Evolutionary conservation across 2,888 invertebrate species (phyloP).

Genomic region (Nyleta sp.): DNA sequence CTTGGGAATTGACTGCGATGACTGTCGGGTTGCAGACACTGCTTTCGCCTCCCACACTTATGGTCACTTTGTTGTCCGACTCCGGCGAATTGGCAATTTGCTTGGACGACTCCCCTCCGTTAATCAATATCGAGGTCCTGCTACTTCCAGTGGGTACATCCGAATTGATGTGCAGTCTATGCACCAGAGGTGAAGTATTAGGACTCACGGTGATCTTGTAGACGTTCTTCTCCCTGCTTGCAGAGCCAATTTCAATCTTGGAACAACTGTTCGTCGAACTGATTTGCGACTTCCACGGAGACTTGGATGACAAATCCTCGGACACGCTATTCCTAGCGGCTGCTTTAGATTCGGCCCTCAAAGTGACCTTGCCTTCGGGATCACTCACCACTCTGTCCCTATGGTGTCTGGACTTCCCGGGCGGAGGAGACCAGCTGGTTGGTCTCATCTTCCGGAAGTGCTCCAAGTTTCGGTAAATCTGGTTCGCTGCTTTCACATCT

Average conservation of each 20-base stretch:
- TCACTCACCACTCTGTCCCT: conserved; percentile 59
- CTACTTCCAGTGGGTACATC: conserved; percentile 84
- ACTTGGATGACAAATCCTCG: conserved; percentile 27
- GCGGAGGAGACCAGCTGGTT: conserved; percentile 80
- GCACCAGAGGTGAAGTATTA: conserved; percentile 75
- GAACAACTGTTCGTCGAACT: conserved; percentile 60
- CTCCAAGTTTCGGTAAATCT: conserved; percentile 63
- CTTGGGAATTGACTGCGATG: conserved; percentile 77
- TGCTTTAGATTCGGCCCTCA: conserved; percentile 35
- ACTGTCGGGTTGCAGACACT: conserved; percentile 79
- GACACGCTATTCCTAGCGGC: conserved; percentile 26
- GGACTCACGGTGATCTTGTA: conserved; percentile 80
- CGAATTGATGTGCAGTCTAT: conserved; percentile 78
- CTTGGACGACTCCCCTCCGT: conserved; percentile 68
- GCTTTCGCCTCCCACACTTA: conserved; percentile 82
- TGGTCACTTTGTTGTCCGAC: conserved; percentile 82
- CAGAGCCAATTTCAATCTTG: conserved; percentile 71
- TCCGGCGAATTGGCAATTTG: conserved; percentile 57
- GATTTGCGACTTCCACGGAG: conserved; percentile 23
- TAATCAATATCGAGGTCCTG: conserved; percentile 85
- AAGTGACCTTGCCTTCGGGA: conserved; percentile 13
- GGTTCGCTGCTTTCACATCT: conserved; percentile 8
- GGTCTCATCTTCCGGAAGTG: conserved; percentile 78
- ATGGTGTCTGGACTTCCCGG: conserved; percentile 72
- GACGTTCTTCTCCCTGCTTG: conserved; percentile 71